These are phyloP conservation scores for Nomada lathburiana DNA, from an alignment of 2,888 invertebrate genomes.

Conservation along the genomic window DNA sequence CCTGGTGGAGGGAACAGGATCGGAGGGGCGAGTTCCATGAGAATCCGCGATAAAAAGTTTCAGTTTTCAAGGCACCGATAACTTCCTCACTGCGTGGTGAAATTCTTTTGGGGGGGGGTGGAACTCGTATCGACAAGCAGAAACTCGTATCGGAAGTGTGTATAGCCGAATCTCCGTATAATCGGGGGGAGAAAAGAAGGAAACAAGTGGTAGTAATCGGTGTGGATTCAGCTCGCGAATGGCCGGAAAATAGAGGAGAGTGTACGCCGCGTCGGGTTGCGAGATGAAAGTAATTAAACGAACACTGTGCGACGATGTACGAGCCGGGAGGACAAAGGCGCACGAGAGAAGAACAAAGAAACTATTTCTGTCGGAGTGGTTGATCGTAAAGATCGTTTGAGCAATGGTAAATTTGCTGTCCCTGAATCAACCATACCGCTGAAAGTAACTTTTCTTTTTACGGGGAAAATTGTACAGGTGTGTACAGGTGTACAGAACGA, in stretches of 20 bases:
- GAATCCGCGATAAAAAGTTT: slow-evolving; percentile 15
- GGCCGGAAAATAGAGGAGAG: neutral
- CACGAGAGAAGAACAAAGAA: neutral
- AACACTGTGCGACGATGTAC: too few relatives aligned
- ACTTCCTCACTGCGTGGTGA: neutral
- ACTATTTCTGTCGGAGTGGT: neutral
- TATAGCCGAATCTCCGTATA: slow-evolving; percentile 13
- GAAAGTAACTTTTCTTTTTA: too few relatives aligned
- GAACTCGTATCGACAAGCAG: slow-evolving; percentile 40
- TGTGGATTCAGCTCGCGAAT: slow-evolving; percentile 3
- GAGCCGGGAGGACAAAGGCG: neutral
- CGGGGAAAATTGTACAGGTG: too few relatives aligned
- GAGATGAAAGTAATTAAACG: slow-evolving; percentile 43
- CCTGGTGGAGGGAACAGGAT: too few relatives aligned
- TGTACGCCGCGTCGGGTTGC: neutral
- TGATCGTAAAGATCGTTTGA: neutral
- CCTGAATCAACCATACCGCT: too few relatives aligned
- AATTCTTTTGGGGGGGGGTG: slow-evolving; percentile 22
- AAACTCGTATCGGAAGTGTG: neutral
- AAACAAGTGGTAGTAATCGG: neutral
- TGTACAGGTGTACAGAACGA: too few relatives aligned
- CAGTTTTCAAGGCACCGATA: slow-evolving; percentile 7
- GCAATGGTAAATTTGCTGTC: too few relatives aligned
- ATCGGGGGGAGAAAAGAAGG: neutral
- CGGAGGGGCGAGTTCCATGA: neutral